Evolutionary conservation across 2,113 vertebrate genomes (phyloP).

Genomic region (Catharus bicknelli): DNA sequence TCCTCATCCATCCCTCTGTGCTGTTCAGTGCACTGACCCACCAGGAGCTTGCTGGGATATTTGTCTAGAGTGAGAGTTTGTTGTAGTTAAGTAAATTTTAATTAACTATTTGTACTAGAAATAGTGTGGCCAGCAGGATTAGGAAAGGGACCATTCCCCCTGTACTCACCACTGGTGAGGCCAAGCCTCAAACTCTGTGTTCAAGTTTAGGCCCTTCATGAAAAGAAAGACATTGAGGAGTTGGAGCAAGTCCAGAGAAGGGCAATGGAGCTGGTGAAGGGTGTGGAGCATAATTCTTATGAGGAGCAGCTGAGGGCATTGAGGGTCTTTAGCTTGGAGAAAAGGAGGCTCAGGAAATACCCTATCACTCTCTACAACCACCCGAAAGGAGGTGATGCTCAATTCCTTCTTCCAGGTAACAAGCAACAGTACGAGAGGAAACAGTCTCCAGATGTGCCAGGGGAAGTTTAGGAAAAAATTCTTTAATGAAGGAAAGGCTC

Average conservation of each 20-base stretch:
- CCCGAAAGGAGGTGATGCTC: background rate
- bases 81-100: background rate
- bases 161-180: background rate
- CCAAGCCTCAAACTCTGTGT: background rate
- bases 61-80: background rate
- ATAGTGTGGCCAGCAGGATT: background rate
- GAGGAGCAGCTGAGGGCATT: background rate
- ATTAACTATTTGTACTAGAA: background rate
- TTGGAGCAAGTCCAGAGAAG: background rate
- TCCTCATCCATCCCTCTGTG: background rate
- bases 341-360: background rate
- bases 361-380: background rate
- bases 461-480: background rate
- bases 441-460: background rate
- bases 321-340: background rate
- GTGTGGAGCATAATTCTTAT: background rate
- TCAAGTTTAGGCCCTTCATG: background rate
- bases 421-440: background rate
- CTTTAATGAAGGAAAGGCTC: background rate
- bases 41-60: background rate
- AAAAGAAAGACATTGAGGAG: background rate
- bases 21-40: background rate
- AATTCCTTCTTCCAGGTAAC: background rate
- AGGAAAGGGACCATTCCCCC: background rate
- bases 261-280: accelerated